Evolutionary conservation across 2,888 invertebrate genomes (phyloP), one percentile per base, ranked within the genome.

Genomic region (Microdon myrmicae): DNA sequence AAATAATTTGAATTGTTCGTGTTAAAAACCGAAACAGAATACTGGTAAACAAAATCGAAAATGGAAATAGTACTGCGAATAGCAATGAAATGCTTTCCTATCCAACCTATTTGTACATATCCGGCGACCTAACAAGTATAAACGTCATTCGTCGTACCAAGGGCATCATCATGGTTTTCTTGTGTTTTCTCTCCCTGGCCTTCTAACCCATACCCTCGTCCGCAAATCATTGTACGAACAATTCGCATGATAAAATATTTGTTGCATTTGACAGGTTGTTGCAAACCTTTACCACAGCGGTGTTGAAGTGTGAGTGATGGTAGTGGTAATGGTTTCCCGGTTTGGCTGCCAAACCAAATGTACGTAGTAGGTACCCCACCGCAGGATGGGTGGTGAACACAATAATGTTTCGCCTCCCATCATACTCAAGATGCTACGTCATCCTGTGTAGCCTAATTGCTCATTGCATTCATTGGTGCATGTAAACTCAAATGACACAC

Each of bases 391-490:
- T 31, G 41, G 41, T 22, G 31, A 22, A 51, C 51, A 31, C 44
- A 45, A 56, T 56, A 56, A 51, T 49, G 51, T 45, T 56, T 45
- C 61, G 43, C 51, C 54, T 48, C 47, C 28, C 49, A 44, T 45
- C 31, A 31, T 22, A n/a, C 31, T 39, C 37, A 64, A 56, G 56
- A 47, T 45, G 44, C 49, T 13, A 3, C 58, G 64, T 58, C 58
- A 58, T 53, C 32, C 64, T 37, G 53, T 58, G 47, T 38, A 64
- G 43, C 64, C 58, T 64, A 64, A 64, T 64, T 64, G 64, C 64
- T 64, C 58, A 64, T 58, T 58, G 58, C 58, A 64, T 64, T 64
- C 58, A 64, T 64, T 47, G 64, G 64, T 64, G 64, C 64, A 64
- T 64, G 58, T 64, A 64, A 58, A 58, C 58, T 56, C 45, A 58